These are phyloP conservation scores for Brachyhypopomus gauderio DNA, from an alignment of 2,113 vertebrate genomes.

Conservation along the genomic window DNA sequence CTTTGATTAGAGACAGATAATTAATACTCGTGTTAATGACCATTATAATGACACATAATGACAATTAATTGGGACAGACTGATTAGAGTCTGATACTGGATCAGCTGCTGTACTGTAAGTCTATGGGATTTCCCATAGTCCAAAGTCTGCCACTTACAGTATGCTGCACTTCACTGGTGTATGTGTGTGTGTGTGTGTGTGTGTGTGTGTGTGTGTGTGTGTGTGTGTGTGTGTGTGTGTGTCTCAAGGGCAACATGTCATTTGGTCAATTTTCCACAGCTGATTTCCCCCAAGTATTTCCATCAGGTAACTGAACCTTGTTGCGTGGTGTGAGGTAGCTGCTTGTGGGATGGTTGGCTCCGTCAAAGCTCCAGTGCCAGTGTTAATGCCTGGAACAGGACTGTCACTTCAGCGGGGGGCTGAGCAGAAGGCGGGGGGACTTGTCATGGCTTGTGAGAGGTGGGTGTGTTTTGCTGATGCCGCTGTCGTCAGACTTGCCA, in stretches of 20 bases:
- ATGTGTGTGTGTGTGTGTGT: constrained; percentile 9
- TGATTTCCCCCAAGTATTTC: constrained; percentile 39
- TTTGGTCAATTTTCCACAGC: constrained; percentile 32
- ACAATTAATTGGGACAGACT: no score
- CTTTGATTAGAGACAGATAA: not conserved
- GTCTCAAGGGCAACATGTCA: constrained; percentile 6
- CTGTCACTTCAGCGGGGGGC: not conserved
- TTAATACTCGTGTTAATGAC: not conserved
- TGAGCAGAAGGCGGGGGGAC: not conserved
- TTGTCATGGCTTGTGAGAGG: constrained; percentile 30
- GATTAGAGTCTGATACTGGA: no score
- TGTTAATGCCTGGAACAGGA: not conserved
- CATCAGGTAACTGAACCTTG: constrained; percentile 39
- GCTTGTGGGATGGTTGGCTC: constrained; percentile 19
- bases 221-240: constrained; percentile 18
- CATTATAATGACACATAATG: no score
- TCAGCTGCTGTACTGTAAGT: not conserved
- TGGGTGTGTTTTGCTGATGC: constrained; percentile 38
- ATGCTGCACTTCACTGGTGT: not conserved
- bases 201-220: constrained; percentile 8
- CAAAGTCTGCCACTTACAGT: not conserved
- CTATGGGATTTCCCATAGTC: no score
- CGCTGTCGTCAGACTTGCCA: not conserved
- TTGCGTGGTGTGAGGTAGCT: constrained; percentile 32
- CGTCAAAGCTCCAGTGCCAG: not conserved